Evolutionary conservation across 2,797 vertebrate species (phyloP).

Genomic region (Cichlasoma orientale): DNA sequence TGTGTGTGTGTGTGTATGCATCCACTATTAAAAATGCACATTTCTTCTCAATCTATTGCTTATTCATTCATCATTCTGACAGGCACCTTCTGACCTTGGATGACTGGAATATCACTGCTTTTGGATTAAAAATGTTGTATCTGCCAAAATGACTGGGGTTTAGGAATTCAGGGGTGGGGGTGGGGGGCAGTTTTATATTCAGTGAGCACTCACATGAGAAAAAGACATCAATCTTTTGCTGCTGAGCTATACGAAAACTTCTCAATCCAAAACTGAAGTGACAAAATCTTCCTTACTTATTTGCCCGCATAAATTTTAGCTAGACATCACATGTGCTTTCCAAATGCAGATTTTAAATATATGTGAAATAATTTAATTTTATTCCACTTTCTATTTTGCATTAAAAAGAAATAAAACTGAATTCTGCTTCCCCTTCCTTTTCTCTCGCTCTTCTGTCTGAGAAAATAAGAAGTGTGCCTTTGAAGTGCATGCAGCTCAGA

Average conservation of each 20-base stretch:
- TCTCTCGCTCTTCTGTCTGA: not conserved
- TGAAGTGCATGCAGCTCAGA: not conserved
- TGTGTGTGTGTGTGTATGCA: not conserved
- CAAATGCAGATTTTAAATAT: not conserved
- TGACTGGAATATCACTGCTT: slow-evolving; percentile 42
- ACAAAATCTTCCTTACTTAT: not conserved
- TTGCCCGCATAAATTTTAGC: not conserved
- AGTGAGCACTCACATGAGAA: not conserved
- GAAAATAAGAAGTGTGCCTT: not conserved
- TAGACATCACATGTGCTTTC: not conserved
- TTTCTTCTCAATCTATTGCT: slow-evolving; percentile 61
- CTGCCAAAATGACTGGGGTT: slow-evolving; percentile 23
- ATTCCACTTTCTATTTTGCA: not conserved
- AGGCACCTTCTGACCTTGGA: slow-evolving; percentile 58
- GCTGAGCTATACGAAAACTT: not conserved
- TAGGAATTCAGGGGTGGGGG: not conserved
- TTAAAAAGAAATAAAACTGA: not conserved
- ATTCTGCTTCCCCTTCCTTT: not conserved
- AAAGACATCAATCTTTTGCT: not conserved
- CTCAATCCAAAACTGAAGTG: not conserved
- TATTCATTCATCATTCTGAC: slow-evolving; percentile 74
- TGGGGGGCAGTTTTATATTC: slow-evolving; percentile 9
- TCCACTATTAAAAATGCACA: slow-evolving; percentile 25
- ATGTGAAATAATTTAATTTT: not conserved
- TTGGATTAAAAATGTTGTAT: slow-evolving; percentile 45